These are phyloP conservation scores for Oxyteleia sp. DNA, from an alignment of 2,888 invertebrate genomes.

Conservation along the genomic window DNA sequence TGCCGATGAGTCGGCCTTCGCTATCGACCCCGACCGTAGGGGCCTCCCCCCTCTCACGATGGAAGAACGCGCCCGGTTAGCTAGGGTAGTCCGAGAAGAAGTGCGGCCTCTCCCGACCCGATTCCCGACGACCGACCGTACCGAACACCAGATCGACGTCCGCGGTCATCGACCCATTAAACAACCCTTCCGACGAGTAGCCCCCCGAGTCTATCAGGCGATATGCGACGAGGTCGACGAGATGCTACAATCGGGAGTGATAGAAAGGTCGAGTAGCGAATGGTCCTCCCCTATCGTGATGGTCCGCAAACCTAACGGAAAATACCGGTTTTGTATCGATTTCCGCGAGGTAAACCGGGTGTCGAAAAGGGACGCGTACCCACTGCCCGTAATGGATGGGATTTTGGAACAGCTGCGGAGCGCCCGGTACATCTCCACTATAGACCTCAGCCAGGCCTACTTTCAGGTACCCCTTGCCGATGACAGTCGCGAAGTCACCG, in stretches of 20 bases:
- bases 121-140: too few relatives aligned
- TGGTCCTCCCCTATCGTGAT: conserved; percentile 64
- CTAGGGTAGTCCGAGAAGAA: too few relatives aligned
- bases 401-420: neutral
- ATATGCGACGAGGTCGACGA: conserved; percentile 15
- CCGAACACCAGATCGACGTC: conserved; percentile 27
- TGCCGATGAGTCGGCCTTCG: too few relatives aligned
- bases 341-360: conserved; percentile 46
- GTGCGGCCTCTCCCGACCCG: too few relatives aligned
- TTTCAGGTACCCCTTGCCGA: neutral
- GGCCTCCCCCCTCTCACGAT: too few relatives aligned
- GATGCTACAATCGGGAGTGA: conserved; percentile 10
- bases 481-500: neutral
- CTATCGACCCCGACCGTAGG: too few relatives aligned
- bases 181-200: conserved; percentile 31
- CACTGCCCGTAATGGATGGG: conserved; percentile 49
- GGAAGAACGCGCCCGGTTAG: too few relatives aligned
- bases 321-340: conserved; percentile 55
- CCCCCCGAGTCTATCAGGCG: conserved; percentile 9
- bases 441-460: too few relatives aligned
- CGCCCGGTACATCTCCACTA: too few relatives aligned
- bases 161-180: conserved; percentile 6
- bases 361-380: conserved; percentile 66
- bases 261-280: conserved; percentile 17
- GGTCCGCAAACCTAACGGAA: conserved; percentile 50